Percentiles rank a stretch among this genome's conserved stretches.
These are phyloP conservation scores for Urocitellus parryii DNA, from an alignment of 2,113 vertebrate species.

Conservation along the genomic window DNA sequence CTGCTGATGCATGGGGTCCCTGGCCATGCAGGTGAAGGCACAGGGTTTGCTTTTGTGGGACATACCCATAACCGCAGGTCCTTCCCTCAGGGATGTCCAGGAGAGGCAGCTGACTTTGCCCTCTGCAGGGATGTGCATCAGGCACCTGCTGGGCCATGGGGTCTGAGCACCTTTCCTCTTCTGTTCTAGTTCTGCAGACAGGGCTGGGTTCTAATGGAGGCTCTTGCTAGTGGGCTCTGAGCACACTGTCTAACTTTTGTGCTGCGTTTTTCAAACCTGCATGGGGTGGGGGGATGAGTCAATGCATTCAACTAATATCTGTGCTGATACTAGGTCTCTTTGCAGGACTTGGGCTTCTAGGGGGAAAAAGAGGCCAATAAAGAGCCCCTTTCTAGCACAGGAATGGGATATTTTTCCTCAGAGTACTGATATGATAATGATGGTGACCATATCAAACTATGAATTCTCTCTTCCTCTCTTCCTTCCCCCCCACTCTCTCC, in stretches of 20 bases:
- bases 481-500: too few relatives aligned
- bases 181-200: background rate
- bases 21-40: rapidly evolving
- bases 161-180: rapidly evolving
- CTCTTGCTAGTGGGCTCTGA: background rate
- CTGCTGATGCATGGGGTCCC: rapidly evolving
- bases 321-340: background rate
- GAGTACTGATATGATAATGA: background rate
- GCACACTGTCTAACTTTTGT: background rate
- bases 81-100: rapidly evolving
- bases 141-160: rapidly evolving
- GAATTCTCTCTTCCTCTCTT: background rate
- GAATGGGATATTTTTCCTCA: too few relatives aligned
- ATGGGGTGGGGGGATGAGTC: background rate
- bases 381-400: background rate
- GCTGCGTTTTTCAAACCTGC: background rate
- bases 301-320: background rate
- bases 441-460: background rate
- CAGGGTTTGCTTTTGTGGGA: background rate
- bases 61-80: rapidly evolving
- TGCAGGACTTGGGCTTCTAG: background rate
- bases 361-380: too few relatives aligned
- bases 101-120: background rate
- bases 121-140: rapidly evolving
- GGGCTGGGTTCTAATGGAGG: rapidly evolving